A percentile compares a stretch with the other conserved stretches of the same genome.
These are phyloP conservation scores for Andrena bicolor DNA, from an alignment of 2,888 invertebrate genomes.

Conservation along the genomic window DNA sequence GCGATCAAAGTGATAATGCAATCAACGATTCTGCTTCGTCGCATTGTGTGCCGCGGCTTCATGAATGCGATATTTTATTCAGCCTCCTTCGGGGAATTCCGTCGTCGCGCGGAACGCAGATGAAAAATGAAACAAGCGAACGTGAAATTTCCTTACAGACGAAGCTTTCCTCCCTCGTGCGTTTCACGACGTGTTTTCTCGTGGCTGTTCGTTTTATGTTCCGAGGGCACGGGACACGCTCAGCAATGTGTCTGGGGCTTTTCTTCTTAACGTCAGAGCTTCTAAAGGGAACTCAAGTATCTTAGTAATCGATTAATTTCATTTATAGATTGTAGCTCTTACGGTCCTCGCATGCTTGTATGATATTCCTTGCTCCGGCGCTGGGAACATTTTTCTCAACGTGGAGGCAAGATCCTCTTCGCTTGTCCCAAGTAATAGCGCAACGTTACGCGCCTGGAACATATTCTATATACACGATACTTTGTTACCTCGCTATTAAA, in stretches of 20 bases:
- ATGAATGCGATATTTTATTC: neutral
- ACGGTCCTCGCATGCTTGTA: too few species aligned
- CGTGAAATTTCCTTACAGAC: conserved; percentile 12
- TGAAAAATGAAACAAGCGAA: neutral
- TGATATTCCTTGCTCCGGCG: too few species aligned
- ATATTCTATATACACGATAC: too few species aligned
- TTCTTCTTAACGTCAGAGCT: neutral
- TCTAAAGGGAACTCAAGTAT: neutral
- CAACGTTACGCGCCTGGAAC: too few species aligned
- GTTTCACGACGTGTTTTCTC: conserved; percentile 2
- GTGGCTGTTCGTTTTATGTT: conserved; percentile 4
- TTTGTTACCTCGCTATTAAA: too few species aligned
- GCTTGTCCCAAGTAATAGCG: too few species aligned
- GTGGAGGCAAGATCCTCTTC: too few species aligned
- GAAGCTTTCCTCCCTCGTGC: neutral
- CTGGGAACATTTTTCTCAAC: too few species aligned
- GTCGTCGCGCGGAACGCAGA: neutral
- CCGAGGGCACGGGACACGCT: neutral
- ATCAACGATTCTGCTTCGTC: neutral
- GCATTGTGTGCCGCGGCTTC: neutral
- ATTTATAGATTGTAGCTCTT: too few species aligned
- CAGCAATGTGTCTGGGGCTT: neutral
- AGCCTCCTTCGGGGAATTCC: conserved; percentile 1
- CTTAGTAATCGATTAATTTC: too few species aligned
- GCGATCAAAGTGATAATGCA: neutral